Evolutionary conservation across 1,140 invertebrate genomes (phyloP), one percentile per base, ranked within the genome.

Genomic region (Heliconius hermathena): DNA sequence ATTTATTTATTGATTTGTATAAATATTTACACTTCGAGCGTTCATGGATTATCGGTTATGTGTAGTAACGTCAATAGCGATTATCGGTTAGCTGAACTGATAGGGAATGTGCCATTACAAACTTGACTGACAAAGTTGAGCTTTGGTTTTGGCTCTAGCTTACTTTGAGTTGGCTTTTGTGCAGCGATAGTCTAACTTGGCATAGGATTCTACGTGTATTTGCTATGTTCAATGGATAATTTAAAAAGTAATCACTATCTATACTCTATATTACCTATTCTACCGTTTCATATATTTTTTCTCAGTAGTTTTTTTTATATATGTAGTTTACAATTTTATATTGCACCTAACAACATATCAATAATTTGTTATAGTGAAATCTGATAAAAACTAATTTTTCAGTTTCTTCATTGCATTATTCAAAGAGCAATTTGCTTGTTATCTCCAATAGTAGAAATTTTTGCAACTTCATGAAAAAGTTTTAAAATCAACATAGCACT

Each of bases 61-160:
- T n/a, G 60, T 20, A 16, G 52, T 20, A 16, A 66, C 60, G 26
- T 66, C 26, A 66, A 13, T 66, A 66, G 26, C 60, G 60, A 29
- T 29, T 66, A 66, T 16, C 60, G 26, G 60, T 66, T 66, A 66
- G 26, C 60, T 66, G 22, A 66, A 66, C 22, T 66, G 22, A 66
- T 66, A 66, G 60, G 60, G 60, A 66, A 66, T 60, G 54, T 60
- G 54, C 54, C 20, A 60, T 66, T 66, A 66, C 60, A 18, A 66
- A 66, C 60, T 66, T 66, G 60, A 66, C 60, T 66, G 26, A 66
- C 60, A 29, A 66, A 66, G 60, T 66, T 66, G 26, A 66, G 60
- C 60, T 66, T 26, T 66, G 60, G 60, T 66, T 66, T 29, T 66
- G 60, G 22, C 60, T 66, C 60, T 13, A 16, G 60, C n/a, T 60